Evolutionary conservation across 2,797 vertebrate genomes (phyloP), one percentile per base, ranked within the genome.

Genomic region (Steatocranus sp.): DNA sequence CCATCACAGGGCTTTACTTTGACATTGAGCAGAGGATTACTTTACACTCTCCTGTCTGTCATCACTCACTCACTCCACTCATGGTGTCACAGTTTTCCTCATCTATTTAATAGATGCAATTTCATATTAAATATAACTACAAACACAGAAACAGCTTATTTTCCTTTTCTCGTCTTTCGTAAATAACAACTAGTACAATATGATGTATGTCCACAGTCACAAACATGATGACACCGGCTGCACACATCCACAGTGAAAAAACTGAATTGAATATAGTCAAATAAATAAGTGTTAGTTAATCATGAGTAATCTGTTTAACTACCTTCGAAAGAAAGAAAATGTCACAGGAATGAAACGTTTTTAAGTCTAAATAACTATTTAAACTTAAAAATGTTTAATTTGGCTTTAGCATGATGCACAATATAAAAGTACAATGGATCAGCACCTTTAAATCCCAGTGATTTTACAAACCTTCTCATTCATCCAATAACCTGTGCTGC

Each of bases 301-400:
- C 10, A 34, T 34, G 30, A 61, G 34, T 0, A 61, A 34, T 34
- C 56, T 7, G 17, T n/a, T 12, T 61, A 61, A 34, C 2, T 34
- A 61, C 10, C 0, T 8, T 12, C 1, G 0, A 36, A 36, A 20
- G 0, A 63, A 12, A 36, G 6, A 36, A 20, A 61, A 34, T 61
- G 17, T 36, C 30, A 36, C 0, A 61, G 0, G 18, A 34, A 34
- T 7, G 2, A 32, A 61, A 0, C 0, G 3, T 61, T 17, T 34
- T 61, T 36, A 61, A 61, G 34, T 66, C n/a, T 41, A 41, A 66
- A 10, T 41, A 66, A 66, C 36, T 41, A 4, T 3, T 15, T 66
- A 66, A 34, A n/a, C 17, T 34, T 61, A 0, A 58, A 61, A 61
- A 61, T 34, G 17, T 61, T 34, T 61, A 12, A 61, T 61, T 61